phyloP scores from a whole-genome alignment of 2,888 invertebrate genomes.

The Andrena trimmerana region DNA sequence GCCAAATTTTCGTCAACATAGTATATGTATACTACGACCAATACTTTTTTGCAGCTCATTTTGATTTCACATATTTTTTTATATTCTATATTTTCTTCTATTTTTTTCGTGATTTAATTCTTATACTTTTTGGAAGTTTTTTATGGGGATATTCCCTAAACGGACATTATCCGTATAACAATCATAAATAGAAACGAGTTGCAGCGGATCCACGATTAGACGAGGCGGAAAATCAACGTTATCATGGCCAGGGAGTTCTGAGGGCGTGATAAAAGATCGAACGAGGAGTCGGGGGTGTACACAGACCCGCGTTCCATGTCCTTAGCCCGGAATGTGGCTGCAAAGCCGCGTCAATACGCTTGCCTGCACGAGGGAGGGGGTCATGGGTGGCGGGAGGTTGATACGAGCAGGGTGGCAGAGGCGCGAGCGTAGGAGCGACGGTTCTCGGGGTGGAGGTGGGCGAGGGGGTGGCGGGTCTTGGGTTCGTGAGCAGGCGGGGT shows the following conservation, averaged over 20 bases:
- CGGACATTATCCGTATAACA: background rate
- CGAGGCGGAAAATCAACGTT: background rate
- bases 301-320: conserved; percentile 69
- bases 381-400: conserved; percentile 42
- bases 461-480: conserved; percentile 43
- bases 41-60: no score
- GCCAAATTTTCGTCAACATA: no score
- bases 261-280: conserved; percentile 33
- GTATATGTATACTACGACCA: no score
- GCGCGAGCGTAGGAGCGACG: conserved; percentile 59
- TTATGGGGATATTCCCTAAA: no score
- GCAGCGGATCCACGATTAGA: background rate
- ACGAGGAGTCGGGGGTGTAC: background rate
- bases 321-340: conserved; percentile 79
- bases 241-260: background rate
- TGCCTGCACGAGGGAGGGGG: conserved; percentile 72
- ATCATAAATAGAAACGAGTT: background rate
- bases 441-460: conserved; percentile 55
- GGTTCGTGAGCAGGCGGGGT: conserved; percentile 51
- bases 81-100: no score
- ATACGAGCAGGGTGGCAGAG: conserved; percentile 50
- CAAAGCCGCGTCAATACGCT: conserved; percentile 82
- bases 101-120: no score
- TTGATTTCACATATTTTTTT: no score
- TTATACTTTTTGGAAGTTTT: no score